phyloP scores from a whole-genome alignment of 2,888 invertebrate genomes.

The Clivina fossor region DNA sequence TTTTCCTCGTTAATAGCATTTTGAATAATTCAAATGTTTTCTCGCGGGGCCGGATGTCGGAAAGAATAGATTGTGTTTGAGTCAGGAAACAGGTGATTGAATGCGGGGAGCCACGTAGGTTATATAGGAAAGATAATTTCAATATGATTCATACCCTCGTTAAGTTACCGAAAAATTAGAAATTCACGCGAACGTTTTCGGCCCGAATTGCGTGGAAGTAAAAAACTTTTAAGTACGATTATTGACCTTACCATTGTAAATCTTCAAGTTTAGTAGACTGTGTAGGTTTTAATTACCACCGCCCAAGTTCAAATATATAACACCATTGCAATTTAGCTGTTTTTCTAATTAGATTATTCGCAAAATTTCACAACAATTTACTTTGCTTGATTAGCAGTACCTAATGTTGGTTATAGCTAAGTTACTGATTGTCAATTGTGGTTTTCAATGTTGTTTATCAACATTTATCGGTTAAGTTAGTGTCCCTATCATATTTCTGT shows the following conservation, averaged over 20 bases:
- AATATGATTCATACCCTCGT: no score
- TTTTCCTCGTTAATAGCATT: not conserved
- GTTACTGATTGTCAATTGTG: no score
- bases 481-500: no score
- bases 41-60: conserved; percentile 25
- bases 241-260: conserved; percentile 30
- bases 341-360: not conserved
- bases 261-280: conserved; percentile 25
- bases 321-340: not conserved
- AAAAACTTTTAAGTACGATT: conserved; percentile 16
- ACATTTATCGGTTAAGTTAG: no score
- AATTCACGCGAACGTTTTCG: no score
- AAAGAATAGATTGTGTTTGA: conserved; percentile 17
- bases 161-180: no score
- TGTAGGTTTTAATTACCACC: conserved; percentile 19
- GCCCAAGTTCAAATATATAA: conserved; percentile 2
- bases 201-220: not conserved
- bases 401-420: no score
- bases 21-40: conserved; percentile 24
- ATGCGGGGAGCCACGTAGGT: conserved; percentile 14
- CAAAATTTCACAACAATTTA: no score
- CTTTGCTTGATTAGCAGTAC: no score
- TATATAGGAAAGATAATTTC: no score
- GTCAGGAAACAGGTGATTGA: conserved; percentile 31
- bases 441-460: no score